These are phyloP conservation scores for Romanomermis culicivorax DNA, from an alignment of 2,888 invertebrate genomes.

Conservation along the genomic window DNA sequence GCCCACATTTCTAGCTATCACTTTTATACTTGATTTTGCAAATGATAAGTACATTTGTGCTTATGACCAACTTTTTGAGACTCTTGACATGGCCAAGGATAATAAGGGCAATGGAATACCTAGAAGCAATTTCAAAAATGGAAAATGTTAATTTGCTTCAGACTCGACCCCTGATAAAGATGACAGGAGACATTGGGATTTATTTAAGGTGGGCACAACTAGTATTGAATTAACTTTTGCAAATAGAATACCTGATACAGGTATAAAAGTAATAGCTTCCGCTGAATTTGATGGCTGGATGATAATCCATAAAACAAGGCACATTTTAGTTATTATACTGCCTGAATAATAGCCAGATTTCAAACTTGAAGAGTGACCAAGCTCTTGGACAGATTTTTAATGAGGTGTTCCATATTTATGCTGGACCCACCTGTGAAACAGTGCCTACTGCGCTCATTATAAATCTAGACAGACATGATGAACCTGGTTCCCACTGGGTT, in stretches of 20 bases:
- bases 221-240: background rate
- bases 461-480: too few relatives aligned
- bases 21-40: background rate
- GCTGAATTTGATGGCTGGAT: constrained; percentile 2
- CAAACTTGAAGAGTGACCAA: too few relatives aligned
- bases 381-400: too few relatives aligned
- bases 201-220: background rate
- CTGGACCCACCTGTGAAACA: too few relatives aligned
- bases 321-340: background rate
- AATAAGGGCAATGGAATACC: background rate
- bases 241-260: too few relatives aligned
- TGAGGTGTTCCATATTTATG: too few relatives aligned
- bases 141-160: background rate
- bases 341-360: too few relatives aligned
- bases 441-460: too few relatives aligned
- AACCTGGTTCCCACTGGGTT: too few relatives aligned
- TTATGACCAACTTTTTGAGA: too few relatives aligned
- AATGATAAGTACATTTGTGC: too few relatives aligned
- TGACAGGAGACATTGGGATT: constrained; percentile 2
- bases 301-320: background rate
- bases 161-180: background rate
- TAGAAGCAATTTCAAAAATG: background rate
- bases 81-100: too few relatives aligned
- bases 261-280: background rate
- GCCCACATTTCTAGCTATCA: background rate